Percentiles rank a stretch among this genome's conserved stretches.
Conservation (phyloP, 30 jellyfish, hydroid and myxozoan species). For the Aurelia aurita region DNA sequence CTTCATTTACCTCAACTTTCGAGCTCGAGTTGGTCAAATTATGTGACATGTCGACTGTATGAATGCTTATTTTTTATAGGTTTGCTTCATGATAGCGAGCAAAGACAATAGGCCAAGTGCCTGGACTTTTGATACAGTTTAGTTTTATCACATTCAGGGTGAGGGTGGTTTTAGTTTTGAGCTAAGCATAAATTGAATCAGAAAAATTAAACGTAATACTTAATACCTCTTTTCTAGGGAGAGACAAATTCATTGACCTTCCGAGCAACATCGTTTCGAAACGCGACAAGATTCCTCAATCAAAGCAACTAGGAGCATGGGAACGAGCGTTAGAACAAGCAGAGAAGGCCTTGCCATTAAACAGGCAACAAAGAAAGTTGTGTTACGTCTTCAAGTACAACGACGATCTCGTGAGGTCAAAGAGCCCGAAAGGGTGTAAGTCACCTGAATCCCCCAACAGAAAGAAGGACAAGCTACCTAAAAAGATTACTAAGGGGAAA, state of each 20-base stretch:
- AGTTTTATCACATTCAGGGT: no score
- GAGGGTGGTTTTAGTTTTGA: no score
- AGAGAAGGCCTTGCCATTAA: constrained; percentile 81
- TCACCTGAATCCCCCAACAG: constrained; percentile 34
- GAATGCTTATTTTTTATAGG: no score
- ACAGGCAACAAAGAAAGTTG: constrained; percentile 76
- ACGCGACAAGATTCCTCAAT: constrained; percentile 62
- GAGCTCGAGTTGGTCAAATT: no score
- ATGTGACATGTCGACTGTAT: no score
- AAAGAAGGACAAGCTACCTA: constrained; percentile 50
- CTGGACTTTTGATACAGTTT: no score
- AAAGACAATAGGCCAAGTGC: no score
- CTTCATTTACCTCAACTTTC: no score
- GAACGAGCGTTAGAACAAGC: constrained; percentile 88
- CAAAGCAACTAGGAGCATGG: constrained; percentile 78
- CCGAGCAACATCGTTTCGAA: constrained; percentile 48
- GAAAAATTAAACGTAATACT: no score
- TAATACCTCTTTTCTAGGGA: constrained; percentile 42
- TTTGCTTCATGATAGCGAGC: no score
- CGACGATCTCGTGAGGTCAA: constrained; percentile 50
- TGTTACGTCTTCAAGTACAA: constrained; percentile 73
- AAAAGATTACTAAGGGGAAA: constrained; percentile 23
- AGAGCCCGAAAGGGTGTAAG: constrained; percentile 18
- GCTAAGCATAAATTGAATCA: no score
- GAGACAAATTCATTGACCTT: constrained; percentile 52